Percentiles rank a stretch among this genome's conserved stretches.
Conservation (phyloP, 2,113 vertebrate species). For the Aegotheles bennettii region DNA sequence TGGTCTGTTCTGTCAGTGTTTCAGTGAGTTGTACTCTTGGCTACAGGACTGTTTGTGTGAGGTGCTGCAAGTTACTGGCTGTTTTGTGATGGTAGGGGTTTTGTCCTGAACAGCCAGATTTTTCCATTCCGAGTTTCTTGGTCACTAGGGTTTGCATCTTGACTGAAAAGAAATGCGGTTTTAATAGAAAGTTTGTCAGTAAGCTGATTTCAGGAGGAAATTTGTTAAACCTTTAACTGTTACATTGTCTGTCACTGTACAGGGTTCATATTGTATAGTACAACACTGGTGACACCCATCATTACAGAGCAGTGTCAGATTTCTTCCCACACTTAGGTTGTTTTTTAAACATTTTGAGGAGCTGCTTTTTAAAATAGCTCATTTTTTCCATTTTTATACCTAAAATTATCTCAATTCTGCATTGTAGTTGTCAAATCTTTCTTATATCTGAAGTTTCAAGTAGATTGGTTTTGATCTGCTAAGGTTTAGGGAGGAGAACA, state of each 20-base stretch:
- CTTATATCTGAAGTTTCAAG: not conserved
- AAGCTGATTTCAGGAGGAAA: not conserved
- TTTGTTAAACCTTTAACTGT: not conserved
- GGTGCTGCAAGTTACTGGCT: not conserved
- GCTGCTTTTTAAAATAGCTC: not conserved
- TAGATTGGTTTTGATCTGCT: not conserved
- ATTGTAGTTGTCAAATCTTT: not conserved
- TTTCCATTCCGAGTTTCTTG: not conserved
- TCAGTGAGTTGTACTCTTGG: not conserved
- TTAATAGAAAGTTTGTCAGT: not conserved
- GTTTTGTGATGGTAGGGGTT: not conserved
- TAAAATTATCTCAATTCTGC: not conserved
- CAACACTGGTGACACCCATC: not conserved
- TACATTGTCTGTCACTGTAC: not conserved
- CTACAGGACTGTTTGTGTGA: not conserved
- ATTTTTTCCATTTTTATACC: not conserved
- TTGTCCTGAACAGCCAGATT: not conserved
- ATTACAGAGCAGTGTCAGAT: not conserved
- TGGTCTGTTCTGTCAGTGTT: not conserved
- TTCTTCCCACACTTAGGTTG: too few species aligned
- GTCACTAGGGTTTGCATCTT: not conserved
- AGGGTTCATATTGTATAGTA: fast-evolving
- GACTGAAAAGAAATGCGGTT: not conserved
- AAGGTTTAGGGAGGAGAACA: not conserved
- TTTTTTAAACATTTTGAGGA: not conserved